Evolutionary conservation across 2,888 invertebrate genomes (phyloP).

Genomic region (Julus scandinavius): DNA sequence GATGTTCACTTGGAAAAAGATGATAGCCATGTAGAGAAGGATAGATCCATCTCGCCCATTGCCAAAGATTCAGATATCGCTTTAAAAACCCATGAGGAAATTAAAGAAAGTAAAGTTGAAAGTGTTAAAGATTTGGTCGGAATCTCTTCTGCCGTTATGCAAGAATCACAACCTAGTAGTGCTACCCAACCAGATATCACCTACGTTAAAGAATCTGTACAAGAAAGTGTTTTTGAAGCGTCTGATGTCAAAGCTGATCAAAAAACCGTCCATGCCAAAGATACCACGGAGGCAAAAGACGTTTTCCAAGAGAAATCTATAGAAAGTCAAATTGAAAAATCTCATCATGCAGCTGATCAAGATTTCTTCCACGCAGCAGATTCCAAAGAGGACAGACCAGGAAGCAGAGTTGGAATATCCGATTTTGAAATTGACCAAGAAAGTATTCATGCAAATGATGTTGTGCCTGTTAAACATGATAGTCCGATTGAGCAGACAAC

Average conservation of each 20-base stretch:
- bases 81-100: background rate
- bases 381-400: background rate
- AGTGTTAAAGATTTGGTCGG: background rate
- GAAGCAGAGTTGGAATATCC: background rate
- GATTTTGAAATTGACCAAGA: background rate
- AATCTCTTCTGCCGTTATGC: background rate
- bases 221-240: background rate
- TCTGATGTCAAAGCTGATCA: background rate
- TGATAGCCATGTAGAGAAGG: background rate
- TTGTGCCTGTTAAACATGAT: background rate
- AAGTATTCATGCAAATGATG: background rate
- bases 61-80: background rate
- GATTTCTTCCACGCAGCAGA: background rate
- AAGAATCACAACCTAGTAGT: background rate
- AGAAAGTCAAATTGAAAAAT: conserved; percentile 6
- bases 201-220: background rate
- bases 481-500: background rate
- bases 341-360: background rate
- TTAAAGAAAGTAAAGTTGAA: background rate
- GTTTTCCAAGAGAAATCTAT: background rate
- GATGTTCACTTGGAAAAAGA: background rate
- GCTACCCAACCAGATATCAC: background rate
- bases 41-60: background rate
- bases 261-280: background rate
- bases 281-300: background rate